These are phyloP conservation scores for Altica lythri DNA, from an alignment of 2,888 invertebrate species.

Conservation along the genomic window DNA sequence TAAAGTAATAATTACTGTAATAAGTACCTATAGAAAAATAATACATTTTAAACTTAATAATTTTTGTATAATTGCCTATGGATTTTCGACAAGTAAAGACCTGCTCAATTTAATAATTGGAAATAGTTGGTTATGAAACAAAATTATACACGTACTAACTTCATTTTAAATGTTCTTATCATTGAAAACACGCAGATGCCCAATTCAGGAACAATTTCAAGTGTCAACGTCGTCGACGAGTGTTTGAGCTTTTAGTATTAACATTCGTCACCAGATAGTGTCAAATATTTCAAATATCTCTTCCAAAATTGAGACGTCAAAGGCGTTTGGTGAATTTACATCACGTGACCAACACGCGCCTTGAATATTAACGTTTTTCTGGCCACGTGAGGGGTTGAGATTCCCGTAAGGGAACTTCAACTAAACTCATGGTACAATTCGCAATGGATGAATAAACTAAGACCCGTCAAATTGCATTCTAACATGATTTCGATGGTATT, in stretches of 20 bases:
- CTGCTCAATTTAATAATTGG: too few species aligned
- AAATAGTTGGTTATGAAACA: too few species aligned
- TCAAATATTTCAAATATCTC: conserved; percentile 48
- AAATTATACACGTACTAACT: too few species aligned
- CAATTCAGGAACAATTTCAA: conserved; percentile 24
- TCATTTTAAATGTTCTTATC: too few species aligned
- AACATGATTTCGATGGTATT: conserved; percentile 46
- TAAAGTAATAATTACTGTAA: too few species aligned
- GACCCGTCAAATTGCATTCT: conserved; percentile 49
- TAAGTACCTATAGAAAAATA: too few species aligned
- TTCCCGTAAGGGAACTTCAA: background rate
- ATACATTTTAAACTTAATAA: too few species aligned
- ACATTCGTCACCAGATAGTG: conserved; percentile 45
- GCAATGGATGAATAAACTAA: conserved; percentile 34
- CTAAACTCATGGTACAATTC: background rate
- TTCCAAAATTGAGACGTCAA: conserved; percentile 48
- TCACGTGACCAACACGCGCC: conserved; percentile 47
- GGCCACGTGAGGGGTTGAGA: background rate
- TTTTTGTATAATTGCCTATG: too few species aligned
- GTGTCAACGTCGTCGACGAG: conserved; percentile 12
- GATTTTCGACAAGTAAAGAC: too few species aligned
- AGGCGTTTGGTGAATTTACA: conserved; percentile 37
- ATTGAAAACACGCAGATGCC: too few species aligned
- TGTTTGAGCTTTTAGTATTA: conserved; percentile 28
- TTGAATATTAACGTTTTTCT: conserved; percentile 52